These are phyloP conservation scores for Lepidocolaptes lacrymiger DNA, from an alignment of 2,797 vertebrate genomes.

Conservation along the genomic window DNA sequence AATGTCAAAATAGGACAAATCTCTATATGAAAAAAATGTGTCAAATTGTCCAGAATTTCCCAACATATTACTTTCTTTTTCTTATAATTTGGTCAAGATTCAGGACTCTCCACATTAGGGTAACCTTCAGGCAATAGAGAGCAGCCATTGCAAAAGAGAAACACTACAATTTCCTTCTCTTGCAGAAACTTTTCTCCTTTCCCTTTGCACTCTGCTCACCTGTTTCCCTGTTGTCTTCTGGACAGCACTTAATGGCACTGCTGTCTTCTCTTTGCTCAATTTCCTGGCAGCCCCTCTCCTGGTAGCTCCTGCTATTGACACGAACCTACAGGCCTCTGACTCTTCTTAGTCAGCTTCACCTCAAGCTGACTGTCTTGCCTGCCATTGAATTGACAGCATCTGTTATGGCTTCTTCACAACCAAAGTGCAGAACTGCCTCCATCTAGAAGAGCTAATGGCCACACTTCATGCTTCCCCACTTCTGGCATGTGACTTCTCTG, in stretches of 20 bases:
- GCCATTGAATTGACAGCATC: neutral
- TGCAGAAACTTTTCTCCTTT: neutral
- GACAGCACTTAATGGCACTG: fast-evolving
- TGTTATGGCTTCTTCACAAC: neutral
- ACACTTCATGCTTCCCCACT: neutral
- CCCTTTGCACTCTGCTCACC: fast-evolving
- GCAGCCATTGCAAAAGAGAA: neutral
- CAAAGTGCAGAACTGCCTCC: neutral
- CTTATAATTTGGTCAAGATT: neutral
- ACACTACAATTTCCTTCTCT: neutral
- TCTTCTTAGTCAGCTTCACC: neutral
- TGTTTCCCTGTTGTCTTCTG: neutral
- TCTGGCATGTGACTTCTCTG: neutral
- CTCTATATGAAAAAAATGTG: neutral
- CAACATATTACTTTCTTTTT: neutral
- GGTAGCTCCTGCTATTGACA: neutral
- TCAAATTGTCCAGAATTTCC: neutral
- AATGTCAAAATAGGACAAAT: neutral
- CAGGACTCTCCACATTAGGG: neutral
- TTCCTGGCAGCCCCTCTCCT: neutral
- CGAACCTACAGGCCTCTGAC: neutral
- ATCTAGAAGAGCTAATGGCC: neutral
- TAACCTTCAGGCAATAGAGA: neutral
- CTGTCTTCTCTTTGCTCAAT: neutral
- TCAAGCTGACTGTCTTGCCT: neutral